Base-by-base conservation (phyloP, 1,140 invertebrate genomes). In the Littorina saxatilis region DNA sequence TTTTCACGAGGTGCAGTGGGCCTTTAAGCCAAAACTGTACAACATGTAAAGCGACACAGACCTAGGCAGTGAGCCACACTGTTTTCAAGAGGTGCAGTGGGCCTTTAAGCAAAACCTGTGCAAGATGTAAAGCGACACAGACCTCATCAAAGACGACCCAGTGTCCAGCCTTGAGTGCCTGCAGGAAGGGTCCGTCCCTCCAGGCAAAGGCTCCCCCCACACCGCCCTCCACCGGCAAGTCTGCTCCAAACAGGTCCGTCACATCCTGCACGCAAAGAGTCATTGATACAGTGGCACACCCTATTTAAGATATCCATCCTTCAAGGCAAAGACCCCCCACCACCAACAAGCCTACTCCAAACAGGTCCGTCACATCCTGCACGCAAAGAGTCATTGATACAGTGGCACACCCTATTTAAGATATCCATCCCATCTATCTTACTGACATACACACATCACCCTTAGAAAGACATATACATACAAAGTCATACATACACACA, bases 91-190 rank as follows among this genome's bases (percentile, higher is more conserved):
- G 55, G 23, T 9, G 55, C 27, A 23, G 47, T 20, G 20, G 47
- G 47, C 9, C 20, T 50, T 20, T 11, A 20, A 50, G 20, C 9
- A 50, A 50, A 9, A 50, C 9, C 47, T 27, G n/a, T 0, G 20
- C 23, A 61, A 66, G 3, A 3, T 40, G 15, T 2, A 73, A 39
- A 50, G 0, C 27, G 55, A 2, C 13, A 55, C 81, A 39, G 86
- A 95, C 94, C 92, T 99, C 99, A 92, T 99, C 99, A n/a, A 99
- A 93, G 23, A 99, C 93, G 87, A 99, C 96, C 99, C 99, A 99
- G 87, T 97, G 94, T 2, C 97, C 97, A 72, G 95, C 94, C 93
- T 98, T 97, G 0, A 99, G 93, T 2, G 99, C 99, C 82, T 95
- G 95, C 27, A 99, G 92, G 81, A 99, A 95, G 0, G 98, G 98